These are phyloP conservation scores for Pterocles burchelli DNA, from an alignment of 2,113 vertebrate species.

Conservation along the genomic window DNA sequence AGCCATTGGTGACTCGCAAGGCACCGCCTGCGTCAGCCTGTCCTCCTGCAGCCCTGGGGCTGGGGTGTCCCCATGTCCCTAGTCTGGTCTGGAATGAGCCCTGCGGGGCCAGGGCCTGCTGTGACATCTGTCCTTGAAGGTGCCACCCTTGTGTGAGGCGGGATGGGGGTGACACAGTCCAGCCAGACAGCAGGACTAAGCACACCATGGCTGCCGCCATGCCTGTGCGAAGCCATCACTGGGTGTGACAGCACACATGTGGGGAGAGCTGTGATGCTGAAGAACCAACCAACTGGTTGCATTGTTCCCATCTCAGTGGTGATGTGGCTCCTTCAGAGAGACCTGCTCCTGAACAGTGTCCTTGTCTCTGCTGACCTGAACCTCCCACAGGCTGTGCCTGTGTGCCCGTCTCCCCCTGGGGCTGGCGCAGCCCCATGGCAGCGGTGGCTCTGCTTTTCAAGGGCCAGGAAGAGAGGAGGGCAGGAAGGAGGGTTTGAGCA, in stretches of 20 bases:
- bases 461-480: not conserved
- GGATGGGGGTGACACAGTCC: not conserved
- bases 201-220: fast-evolving
- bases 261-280: not conserved
- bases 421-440: not conserved
- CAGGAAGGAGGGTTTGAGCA: not conserved
- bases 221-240: not conserved
- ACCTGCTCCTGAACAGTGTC: not conserved
- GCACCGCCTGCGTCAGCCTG: fast-evolving
- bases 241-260: not conserved
- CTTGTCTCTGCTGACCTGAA: not conserved
- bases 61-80: not conserved
- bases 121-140: not conserved
- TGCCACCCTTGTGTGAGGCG: not conserved
- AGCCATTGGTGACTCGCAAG: not conserved
- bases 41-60: not conserved
- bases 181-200: not conserved
- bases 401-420: not conserved
- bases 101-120: fast-evolving
- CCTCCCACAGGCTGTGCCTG: fast-evolving
- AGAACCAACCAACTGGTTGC: fast-evolving
- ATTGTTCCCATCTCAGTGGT: not conserved
- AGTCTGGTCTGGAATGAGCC: not conserved
- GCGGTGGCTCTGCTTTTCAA: not conserved
- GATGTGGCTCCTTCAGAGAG: not conserved